Conservation (phyloP, 2,888 invertebrate species). For the Tetragonula carbonaria region DNA sequence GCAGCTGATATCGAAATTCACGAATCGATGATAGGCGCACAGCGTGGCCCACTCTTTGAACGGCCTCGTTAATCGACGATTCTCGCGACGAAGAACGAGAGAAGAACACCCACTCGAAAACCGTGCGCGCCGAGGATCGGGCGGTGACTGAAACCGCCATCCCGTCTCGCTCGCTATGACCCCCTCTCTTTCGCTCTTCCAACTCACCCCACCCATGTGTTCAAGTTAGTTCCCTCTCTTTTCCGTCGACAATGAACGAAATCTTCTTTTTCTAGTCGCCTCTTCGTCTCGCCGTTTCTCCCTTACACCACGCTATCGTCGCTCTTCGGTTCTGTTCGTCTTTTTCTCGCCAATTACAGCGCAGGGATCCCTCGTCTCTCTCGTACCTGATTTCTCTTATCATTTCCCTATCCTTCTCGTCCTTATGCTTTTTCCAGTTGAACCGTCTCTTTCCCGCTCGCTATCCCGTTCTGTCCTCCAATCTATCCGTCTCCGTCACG, state of each 20-base stretch:
- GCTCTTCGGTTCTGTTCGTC: conserved; percentile 19
- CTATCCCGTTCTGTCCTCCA: neutral
- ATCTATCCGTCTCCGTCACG: conserved; percentile 3
- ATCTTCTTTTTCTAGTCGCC: conserved; percentile 48
- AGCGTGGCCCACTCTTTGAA: conserved; percentile 22
- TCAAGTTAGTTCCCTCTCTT: conserved; percentile 32
- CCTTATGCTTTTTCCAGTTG: conserved; percentile 25
- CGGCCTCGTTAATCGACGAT: conserved; percentile 47
- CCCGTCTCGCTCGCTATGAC: conserved; percentile 62
- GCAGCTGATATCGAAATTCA: neutral
- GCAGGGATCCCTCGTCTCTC: conserved; percentile 13
- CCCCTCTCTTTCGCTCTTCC: conserved; percentile 56
- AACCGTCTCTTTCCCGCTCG: neutral
- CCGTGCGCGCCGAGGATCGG: conserved; percentile 82
- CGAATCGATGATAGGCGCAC: neutral
- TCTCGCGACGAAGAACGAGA: conserved; percentile 40
- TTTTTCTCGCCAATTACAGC: neutral
- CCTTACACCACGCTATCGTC: conserved; percentile 14
- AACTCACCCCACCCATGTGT: conserved; percentile 41
- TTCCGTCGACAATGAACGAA: conserved; percentile 23
- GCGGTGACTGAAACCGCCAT: conserved; percentile 81
- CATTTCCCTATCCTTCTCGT: conserved; percentile 19
- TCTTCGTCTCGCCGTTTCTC: conserved; percentile 31
- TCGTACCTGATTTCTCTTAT: conserved; percentile 43
- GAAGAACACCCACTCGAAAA: conserved; percentile 67